Base-by-base conservation (phyloP, 2,888 invertebrate species). In the Lithophane semibrunnea region DNA sequence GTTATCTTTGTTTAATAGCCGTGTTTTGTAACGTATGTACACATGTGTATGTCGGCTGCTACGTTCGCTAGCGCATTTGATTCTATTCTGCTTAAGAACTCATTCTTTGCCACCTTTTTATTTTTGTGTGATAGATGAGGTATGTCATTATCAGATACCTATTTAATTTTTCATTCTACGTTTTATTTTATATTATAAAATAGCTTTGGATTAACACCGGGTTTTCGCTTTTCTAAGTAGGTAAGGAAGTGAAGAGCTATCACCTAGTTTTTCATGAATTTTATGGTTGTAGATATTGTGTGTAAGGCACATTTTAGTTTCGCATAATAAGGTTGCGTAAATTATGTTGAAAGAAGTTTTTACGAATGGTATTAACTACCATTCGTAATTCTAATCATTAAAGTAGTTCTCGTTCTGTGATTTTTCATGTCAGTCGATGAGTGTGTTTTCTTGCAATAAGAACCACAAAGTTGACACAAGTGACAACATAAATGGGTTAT, bases 261-360 rank as follows among this genome's bases (percentile, higher is more conserved):
- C 61, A 54, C 65, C 73, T 75, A 79, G 68, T 76, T 85, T 80
- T 63, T 56, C 37, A 49, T 47, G 42, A 63, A 49, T 69, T 84
- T 78, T 73, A 86, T 68, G 21, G 69, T 42, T 42, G 47, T 67
- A 61, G 44, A 74, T 60, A 75, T 69, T 80, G 66, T 70, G 44
- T 65, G 54, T 44, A 60, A 77, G 54, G 64, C 44, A 75, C 60
- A 72, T 81, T 80, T 78, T 47, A 77, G 24, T 70, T 64, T 63
- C 47, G 61, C 60, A 60, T 81, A 82, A 73, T 75, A 77, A 82
- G 74, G 81, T 88, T 88, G 77, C 75, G 73, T 88, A 87, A 87
- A 88, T 86, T 77, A 82, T 75, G 60, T 61, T 24, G 66, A 77
- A 73, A 64, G 65, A 64, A 68, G 44, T 44, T 74, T 69, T 61